Percentiles rank a stretch among this genome's conserved stretches.
phyloP scores from a whole-genome alignment of 2,113 vertebrate species.

The Hirundichthys speculiger region DNA sequence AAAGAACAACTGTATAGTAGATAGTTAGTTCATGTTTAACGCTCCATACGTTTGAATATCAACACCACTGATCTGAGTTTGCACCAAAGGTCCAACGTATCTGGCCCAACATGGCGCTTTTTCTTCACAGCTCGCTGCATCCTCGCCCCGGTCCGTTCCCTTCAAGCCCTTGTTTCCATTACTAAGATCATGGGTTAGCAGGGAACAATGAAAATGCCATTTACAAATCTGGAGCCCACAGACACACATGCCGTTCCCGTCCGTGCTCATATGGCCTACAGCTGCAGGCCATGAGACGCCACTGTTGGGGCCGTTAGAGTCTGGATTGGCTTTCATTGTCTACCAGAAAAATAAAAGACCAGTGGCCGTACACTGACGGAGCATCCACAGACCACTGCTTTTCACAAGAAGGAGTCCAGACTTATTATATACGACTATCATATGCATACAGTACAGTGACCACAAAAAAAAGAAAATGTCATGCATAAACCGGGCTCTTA shows the following conservation, averaged over 20 bases:
- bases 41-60: no score
- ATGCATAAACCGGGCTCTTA: no score
- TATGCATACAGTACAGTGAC: not conserved
- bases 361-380: slow-evolving; percentile 5
- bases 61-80: no score
- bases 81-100: no score
- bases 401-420: slow-evolving; percentile 1
- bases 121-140: slow-evolving; percentile 25
- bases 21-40: no score
- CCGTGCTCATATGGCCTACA: slow-evolving; percentile 58
- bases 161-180: slow-evolving; percentile 24
- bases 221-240: slow-evolving; percentile 53
- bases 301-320: slow-evolving; percentile 40
- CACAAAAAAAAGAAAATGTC: no score
- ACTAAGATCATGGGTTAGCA: slow-evolving; percentile 43
- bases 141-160: slow-evolving; percentile 27
- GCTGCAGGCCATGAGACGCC: slow-evolving; percentile 50
- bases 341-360: slow-evolving; percentile 22
- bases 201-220: slow-evolving; percentile 51
- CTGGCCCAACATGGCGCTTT: not conserved
- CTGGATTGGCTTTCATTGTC: slow-evolving; percentile 31
- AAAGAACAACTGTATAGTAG: no score
- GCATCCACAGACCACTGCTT: not conserved
- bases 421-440: no score
- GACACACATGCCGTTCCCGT: slow-evolving; percentile 50